phyloP scores from a whole-genome alignment of 1,140 invertebrate genomes.

The Zaprionus nigranus region DNA sequence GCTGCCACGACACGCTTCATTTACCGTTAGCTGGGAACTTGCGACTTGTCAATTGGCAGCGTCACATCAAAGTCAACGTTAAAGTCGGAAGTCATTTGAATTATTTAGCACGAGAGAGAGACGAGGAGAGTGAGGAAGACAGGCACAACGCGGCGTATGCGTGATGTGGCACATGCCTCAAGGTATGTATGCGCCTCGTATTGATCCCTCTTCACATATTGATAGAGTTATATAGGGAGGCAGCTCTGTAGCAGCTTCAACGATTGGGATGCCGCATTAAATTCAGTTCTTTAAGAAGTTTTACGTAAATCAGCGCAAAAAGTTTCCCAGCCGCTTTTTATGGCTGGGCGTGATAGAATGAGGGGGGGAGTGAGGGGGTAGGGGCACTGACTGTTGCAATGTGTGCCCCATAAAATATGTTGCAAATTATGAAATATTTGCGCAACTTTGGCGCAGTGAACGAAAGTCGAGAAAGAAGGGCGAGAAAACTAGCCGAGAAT shows the following conservation, averaged over 20 bases:
- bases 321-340: slow-evolving; percentile 17
- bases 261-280: neutral
- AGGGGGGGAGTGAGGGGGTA: neutral
- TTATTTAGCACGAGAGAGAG: slow-evolving; percentile 53
- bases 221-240: neutral
- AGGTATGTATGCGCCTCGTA: no score
- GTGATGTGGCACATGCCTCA: slow-evolving; percentile 18
- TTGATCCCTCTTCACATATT: neutral
- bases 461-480: neutral
- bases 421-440: slow-evolving; percentile 82
- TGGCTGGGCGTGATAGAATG: slow-evolving; percentile 14
- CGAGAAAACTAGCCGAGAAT: neutral
- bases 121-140: neutral
- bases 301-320: slow-evolving; percentile 49
- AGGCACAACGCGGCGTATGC: slow-evolving; percentile 39
- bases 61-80: slow-evolving; percentile 69
- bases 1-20: slow-evolving; percentile 49
- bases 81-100: slow-evolving; percentile 77
- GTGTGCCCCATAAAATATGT: slow-evolving; percentile 74
- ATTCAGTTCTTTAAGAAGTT: slow-evolving; percentile 11
- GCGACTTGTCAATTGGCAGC: slow-evolving; percentile 28
- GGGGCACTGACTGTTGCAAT: slow-evolving; percentile 47
- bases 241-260: neutral
- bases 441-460: slow-evolving; percentile 63
- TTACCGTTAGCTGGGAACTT: slow-evolving; percentile 30